Evolutionary conservation across 2,797 vertebrate species (phyloP), one percentile per base, ranked within the genome.

Genomic region (Paguma larvata): DNA sequence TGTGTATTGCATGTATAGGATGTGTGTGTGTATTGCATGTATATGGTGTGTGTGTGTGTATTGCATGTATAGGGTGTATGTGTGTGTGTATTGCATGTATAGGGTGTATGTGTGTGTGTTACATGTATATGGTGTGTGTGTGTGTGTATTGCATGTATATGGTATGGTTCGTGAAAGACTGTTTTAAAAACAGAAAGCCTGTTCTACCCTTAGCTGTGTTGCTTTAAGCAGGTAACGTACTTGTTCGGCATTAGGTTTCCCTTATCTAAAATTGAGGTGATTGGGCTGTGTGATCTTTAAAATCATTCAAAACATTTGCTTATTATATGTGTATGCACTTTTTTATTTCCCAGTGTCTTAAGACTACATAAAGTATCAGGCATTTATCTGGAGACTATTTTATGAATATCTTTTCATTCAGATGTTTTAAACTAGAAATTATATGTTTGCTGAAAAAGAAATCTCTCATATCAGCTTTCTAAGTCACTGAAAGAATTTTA

Each of bases 401-500:
- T 51, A 89, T 94, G 85, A 93, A 82, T 72, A 63, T 89, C 75
- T 83, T 91, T 80, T 89, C 27, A 85, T 48, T 87, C 7, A 63
- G 10, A 3, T 16, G 95, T 96, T 86, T 93, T 27, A 89, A 96
- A n/a, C 53, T 11, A 56, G 85, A 75, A 91, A 67, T 95, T 92
- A 82, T 18, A 59, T 85, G 70, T 89, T 89, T 21, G 67, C 19
- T 89, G 67, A 72, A 73, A 91, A 67, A 72, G 53, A 78, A 93
- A 78, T 80, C 41, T 96, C 34, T 67, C 1, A 18, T 75, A 32
- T 44, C 25, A 86, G 46, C 90, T 94, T 97, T 89, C 44, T 59
- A 83, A 94, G 32, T 89, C 94, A 67, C n/a, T 83, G 48, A 78
- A 94, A 63, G 25, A 38, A 51, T 94, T 95, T 89, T 93, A 44